Evolutionary conservation across 2,113 vertebrate genomes (phyloP).

Genomic region (Pluvialis apricaria): DNA sequence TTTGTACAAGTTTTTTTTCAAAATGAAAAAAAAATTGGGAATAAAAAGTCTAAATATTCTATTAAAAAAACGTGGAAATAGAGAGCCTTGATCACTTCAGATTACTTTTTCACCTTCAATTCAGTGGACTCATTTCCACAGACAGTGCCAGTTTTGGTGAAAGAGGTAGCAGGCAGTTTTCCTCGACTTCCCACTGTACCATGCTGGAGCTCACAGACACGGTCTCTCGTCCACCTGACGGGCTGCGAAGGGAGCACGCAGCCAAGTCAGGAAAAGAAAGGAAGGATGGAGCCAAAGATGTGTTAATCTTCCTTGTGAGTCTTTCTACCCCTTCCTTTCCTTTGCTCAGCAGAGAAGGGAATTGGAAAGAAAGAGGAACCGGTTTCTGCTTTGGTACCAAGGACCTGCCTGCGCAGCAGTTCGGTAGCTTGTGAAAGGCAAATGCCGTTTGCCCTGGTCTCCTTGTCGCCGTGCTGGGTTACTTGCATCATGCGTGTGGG

Average conservation of each 20-base stretch:
- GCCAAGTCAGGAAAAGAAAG: neutral
- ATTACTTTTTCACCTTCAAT: too few species aligned
- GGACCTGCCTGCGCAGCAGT: neutral
- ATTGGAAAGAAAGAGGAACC: neutral
- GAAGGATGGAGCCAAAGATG: neutral
- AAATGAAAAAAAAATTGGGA: neutral
- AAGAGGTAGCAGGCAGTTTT: neutral
- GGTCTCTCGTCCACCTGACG: accelerated
- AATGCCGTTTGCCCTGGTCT: neutral
- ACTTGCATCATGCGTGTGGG: neutral
- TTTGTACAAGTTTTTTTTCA: neutral
- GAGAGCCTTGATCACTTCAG: too few species aligned
- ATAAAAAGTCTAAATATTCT: too few species aligned
- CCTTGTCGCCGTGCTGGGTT: neutral
- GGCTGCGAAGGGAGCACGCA: neutral
- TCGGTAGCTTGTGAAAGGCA: neutral
- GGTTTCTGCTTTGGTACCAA: neutral
- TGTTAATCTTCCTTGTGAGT: neutral
- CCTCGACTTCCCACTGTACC: neutral
- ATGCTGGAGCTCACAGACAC: neutral
- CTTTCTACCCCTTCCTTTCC: neutral
- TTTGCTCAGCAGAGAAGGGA: neutral
- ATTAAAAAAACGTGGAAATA: too few species aligned
- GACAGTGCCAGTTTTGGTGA: too few species aligned
- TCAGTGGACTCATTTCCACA: too few species aligned